Evolutionary conservation across 2,113 vertebrate species (phyloP).

Genomic region (Ovis canadensis): DNA sequence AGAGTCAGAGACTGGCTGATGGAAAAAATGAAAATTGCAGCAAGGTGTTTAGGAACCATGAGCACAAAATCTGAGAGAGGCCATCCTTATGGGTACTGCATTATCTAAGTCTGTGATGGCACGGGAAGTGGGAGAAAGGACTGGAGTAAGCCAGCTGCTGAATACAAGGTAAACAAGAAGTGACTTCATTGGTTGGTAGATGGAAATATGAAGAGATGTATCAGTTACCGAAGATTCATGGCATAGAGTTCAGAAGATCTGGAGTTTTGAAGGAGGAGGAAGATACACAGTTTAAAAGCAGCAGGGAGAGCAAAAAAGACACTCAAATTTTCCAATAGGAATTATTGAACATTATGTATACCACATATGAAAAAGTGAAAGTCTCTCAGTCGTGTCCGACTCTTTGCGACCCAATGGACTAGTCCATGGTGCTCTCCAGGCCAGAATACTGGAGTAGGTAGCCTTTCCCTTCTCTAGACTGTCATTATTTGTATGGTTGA

Average conservation of each 20-base stretch:
- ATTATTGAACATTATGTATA: not conserved
- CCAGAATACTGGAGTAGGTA: not conserved
- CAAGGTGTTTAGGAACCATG: not conserved
- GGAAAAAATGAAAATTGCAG: not conserved
- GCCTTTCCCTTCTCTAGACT: not conserved
- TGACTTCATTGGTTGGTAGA: not conserved
- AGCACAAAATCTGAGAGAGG: not conserved
- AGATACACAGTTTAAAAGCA: not conserved
- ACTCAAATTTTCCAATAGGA: not conserved
- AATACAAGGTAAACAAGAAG: not conserved
- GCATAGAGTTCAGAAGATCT: not conserved
- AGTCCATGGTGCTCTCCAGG: not conserved
- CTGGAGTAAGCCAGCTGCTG: not conserved
- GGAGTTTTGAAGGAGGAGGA: not conserved
- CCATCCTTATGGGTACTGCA: not conserved
- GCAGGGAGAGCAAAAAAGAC: not conserved
- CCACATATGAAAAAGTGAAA: not conserved
- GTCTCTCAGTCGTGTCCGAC: rapidly evolving
- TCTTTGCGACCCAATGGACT: not conserved
- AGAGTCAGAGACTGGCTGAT: not conserved
- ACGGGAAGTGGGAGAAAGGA: not conserved
- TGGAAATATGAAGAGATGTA: not conserved
- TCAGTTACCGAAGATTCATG: not conserved
- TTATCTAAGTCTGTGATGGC: not conserved
- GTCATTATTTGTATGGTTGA: not conserved